phyloP scores from a whole-genome alignment of 2,113 vertebrate genomes.

The Amblyopsis rosae region DNA sequence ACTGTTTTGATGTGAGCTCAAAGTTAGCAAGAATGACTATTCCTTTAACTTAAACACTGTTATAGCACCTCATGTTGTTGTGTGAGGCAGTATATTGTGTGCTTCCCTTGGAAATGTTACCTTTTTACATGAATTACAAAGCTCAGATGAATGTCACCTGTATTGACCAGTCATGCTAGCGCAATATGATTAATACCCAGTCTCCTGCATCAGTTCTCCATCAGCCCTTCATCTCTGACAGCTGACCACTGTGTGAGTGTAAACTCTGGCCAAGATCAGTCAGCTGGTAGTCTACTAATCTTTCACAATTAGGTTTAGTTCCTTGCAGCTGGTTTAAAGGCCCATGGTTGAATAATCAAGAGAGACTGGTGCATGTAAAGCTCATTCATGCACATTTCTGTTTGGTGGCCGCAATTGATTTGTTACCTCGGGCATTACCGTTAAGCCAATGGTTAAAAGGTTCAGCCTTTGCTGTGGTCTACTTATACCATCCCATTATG shows the following conservation, averaged over 20 bases:
- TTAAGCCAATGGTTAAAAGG: background rate
- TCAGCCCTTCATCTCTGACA: slow-evolving; percentile 5
- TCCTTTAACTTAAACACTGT: too few relatives aligned
- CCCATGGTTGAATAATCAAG: slow-evolving; percentile 40
- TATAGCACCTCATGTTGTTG: slow-evolving; percentile 5
- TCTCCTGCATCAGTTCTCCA: slow-evolving; percentile 19
- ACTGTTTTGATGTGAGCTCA: too few relatives aligned
- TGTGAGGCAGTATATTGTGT: background rate
- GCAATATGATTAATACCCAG: slow-evolving; percentile 32
- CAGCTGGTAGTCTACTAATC: slow-evolving; percentile 54
- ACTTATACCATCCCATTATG: background rate
- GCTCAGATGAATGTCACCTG: slow-evolving; percentile 34
- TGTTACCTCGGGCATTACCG: background rate
- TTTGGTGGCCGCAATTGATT: slow-evolving; percentile 15
- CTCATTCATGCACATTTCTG: slow-evolving; percentile 3
- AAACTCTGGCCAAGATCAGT: slow-evolving; percentile 37
- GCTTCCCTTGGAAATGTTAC: slow-evolving; percentile 12
- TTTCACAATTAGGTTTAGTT: slow-evolving; percentile 45
- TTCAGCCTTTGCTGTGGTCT: slow-evolving; percentile 2
- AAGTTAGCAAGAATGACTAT: too few relatives aligned
- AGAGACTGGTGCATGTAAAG: slow-evolving; percentile 26
- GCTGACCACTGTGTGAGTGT: slow-evolving; percentile 22
- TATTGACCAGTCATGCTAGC: slow-evolving; percentile 35
- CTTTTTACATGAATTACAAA: slow-evolving; percentile 26
- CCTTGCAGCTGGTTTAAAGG: slow-evolving; percentile 48